phyloP scores from a whole-genome alignment of 2,888 invertebrate genomes.

The Venusia cambrica region DNA sequence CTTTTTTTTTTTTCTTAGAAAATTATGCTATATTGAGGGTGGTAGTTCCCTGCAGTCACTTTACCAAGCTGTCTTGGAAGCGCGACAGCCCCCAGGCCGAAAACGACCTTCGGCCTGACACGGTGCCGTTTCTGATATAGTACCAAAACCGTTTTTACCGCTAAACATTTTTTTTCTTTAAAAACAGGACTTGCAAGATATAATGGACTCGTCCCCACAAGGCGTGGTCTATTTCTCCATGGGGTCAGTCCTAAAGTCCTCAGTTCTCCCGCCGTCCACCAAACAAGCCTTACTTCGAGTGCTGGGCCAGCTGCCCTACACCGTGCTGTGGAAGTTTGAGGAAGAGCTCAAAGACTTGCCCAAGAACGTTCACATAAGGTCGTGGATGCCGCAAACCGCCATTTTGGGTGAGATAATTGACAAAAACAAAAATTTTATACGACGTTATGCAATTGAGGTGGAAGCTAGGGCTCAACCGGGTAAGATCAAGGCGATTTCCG shows the following conservation, averaged over 20 bases:
- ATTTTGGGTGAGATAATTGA: constrained; percentile 72
- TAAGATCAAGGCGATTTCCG: no score
- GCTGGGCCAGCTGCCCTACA: constrained; percentile 46
- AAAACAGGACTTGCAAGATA: constrained; percentile 49
- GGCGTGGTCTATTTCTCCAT: constrained; percentile 64
- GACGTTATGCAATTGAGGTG: no score
- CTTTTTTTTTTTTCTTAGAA: no score
- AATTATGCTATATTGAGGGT: no score
- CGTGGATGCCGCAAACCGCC: constrained; percentile 78
- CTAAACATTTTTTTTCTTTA: constrained; percentile 1
- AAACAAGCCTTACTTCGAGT: constrained; percentile 36
- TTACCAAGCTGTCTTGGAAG: no score
- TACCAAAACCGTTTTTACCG: no score
- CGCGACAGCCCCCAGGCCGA: no score
- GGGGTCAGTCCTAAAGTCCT: constrained; percentile 53
- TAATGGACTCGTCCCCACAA: constrained; percentile 47
- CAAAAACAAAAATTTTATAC: no score
- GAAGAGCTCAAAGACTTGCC: constrained; percentile 52
- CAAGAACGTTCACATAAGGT: constrained; percentile 58
- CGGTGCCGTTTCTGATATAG: no score
- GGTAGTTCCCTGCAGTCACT: no score
- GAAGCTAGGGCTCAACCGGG: no score
- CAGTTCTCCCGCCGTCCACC: constrained; percentile 34
- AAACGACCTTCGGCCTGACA: no score
- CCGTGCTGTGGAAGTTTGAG: constrained; percentile 78